A percentile compares a stretch with the other conserved stretches of the same genome.
Evolutionary conservation across 2,888 invertebrate genomes (phyloP).

Genomic region (Oscheius onirici): DNA sequence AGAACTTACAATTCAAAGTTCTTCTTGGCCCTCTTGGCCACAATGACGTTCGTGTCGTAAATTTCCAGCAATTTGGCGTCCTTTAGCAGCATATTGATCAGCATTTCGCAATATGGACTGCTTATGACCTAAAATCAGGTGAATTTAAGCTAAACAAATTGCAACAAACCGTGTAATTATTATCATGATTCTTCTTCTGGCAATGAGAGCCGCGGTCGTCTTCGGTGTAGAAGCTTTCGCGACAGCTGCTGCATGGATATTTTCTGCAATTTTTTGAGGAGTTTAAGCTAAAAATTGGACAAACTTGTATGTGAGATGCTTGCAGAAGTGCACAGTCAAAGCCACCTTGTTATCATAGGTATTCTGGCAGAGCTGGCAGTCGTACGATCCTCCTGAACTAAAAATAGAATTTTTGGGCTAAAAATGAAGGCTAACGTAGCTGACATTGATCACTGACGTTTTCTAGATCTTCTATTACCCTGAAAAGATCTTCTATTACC

Average conservation of each 20-base stretch:
- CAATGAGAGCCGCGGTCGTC: conserved; percentile 23
- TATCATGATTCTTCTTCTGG: neutral
- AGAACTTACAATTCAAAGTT: conserved; percentile 1
- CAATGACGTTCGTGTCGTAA: neutral
- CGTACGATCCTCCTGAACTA: neutral
- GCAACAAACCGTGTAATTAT: conserved; percentile 1
- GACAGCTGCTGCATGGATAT: conserved; percentile 15
- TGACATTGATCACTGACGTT: neutral
- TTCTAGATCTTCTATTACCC: no score
- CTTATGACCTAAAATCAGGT: neutral
- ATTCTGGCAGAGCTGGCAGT: neutral
- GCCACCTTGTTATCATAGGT: neutral
- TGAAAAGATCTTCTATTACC: no score
- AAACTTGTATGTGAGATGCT: neutral
- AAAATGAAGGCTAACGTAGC: neutral
- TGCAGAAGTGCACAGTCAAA: neutral
- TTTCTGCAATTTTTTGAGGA: neutral
- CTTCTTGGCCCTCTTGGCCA: neutral
- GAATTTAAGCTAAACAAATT: neutral
- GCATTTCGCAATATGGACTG: conserved; percentile 23
- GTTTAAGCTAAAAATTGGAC: neutral
- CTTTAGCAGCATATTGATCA: neutral
- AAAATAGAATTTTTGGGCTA: neutral
- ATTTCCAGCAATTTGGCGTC: conserved; percentile 11
- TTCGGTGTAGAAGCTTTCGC: conserved; percentile 4